Base-by-base conservation (phyloP, 2,113 vertebrate species). In the Otus sunia region DNA sequence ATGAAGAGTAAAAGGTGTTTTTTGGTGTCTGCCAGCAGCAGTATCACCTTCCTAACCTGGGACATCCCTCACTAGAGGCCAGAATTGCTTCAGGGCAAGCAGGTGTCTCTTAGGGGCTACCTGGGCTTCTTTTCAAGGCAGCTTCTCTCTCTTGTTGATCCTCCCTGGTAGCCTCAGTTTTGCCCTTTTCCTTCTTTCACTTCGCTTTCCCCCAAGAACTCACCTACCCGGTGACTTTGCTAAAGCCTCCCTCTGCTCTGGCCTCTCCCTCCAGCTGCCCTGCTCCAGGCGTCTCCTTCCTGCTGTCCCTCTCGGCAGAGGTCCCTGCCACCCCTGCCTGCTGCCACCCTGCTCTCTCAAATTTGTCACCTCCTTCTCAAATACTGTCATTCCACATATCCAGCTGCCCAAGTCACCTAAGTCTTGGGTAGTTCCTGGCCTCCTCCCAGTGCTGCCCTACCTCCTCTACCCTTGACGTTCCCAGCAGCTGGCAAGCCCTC, bases 391-490 rank as follows among this genome's bases (percentile, higher is more conserved):
- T 53, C 43, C 26, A 17, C 21, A 3, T 41, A 37, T 17, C 45
- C 64, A 49, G 53, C 56, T 82, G 39, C n/a, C 58, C 7, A 5
- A 3, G 6, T 56, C 63, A 23, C 19, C 17, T 8, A 12, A 30
- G 23, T 49, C 41, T 4, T n/a, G 50, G 32, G 55, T 62, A 47
- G 37, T 47, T 25, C 43, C 21, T 52, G 58, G 8, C 26, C 8
- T 47, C 22, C 11, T 50, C 20, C 2, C 18, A 25, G 36, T 15
- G 60, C 69, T 67, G 45, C 20, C 26, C 21, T 64, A 29, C 15
- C 39, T 59, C 4, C 62, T 53, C 30, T 86, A 10, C 25, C 9
- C 3, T 34, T 58, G 12, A 1, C 0, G 0, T 37, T 71, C 58
- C 36, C 58, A 37, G 15, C 7, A 7, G 12, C 8, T 50, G 37